Conservation (phyloP, 1,140 invertebrate genomes). For the Nautilus pompilius region DNA sequence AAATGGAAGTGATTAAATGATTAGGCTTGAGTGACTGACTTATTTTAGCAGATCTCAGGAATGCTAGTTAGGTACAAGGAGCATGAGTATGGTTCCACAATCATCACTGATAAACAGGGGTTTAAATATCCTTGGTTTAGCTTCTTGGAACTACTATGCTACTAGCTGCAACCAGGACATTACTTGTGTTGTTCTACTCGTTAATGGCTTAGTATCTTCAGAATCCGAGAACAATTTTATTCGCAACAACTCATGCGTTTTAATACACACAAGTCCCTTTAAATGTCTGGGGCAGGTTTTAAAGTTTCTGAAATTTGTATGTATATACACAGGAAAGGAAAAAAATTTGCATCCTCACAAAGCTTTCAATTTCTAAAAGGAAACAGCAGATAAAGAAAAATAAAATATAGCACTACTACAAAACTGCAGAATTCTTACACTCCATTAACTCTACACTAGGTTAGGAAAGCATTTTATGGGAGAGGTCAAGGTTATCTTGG, state of each 20-base stretch:
- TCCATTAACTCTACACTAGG: background rate
- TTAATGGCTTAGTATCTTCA: no score
- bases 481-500: background rate
- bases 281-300: no score
- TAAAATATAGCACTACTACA: background rate
- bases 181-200: no score
- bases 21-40: background rate
- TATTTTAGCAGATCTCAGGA: background rate
- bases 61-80: background rate
- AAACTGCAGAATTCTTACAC: background rate
- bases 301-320: no score
- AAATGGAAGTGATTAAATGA: background rate
- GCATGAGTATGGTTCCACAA: background rate
- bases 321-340: no score
- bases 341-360: no score
- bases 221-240: no score
- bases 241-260: no score
- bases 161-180: no score
- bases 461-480: background rate
- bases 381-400: background rate
- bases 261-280: no score
- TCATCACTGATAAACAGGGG: background rate
- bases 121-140: background rate
- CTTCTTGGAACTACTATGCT: background rate
- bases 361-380: no score